phyloP scores from a whole-genome alignment of 2,797 vertebrate species.

The Ctenopoma kingsleyae region DNA sequence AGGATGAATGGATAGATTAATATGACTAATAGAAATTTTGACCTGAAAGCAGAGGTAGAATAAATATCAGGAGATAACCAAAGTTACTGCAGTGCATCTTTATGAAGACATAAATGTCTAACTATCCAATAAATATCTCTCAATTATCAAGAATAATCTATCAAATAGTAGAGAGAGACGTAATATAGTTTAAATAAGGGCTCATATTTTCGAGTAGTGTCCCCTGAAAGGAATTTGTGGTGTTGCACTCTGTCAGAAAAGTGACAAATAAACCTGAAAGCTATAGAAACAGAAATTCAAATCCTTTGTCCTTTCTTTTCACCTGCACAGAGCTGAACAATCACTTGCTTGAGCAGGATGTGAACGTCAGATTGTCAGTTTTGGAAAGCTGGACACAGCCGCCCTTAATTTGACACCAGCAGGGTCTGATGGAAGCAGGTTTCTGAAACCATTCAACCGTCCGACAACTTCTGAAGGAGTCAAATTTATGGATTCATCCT shows the following conservation, averaged over 20 bases:
- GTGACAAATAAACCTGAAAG: neutral
- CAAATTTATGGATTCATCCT: neutral
- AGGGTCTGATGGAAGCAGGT: neutral
- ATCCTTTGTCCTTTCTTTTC: neutral
- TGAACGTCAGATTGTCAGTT: neutral
- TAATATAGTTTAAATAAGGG: neutral
- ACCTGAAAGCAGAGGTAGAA: neutral
- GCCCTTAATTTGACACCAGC: neutral
- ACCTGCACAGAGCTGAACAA: neutral
- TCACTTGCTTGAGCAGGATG: neutral
- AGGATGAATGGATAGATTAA: conserved; percentile 1
- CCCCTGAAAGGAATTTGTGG: neutral
- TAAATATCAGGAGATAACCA: conserved; percentile 1
- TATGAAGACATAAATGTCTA: neutral
- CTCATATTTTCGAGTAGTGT: neutral
- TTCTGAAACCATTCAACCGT: neutral
- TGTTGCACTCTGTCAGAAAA: neutral
- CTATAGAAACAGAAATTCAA: neutral
- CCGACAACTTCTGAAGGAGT: neutral
- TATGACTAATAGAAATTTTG: conserved; percentile 1
- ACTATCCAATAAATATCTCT: neutral
- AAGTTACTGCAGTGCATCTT: neutral
- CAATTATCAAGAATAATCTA: neutral
- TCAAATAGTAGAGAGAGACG: neutral
- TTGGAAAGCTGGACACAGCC: neutral